Base-by-base conservation (phyloP, 2,888 invertebrate species). In the Microctonus brassicae region DNA sequence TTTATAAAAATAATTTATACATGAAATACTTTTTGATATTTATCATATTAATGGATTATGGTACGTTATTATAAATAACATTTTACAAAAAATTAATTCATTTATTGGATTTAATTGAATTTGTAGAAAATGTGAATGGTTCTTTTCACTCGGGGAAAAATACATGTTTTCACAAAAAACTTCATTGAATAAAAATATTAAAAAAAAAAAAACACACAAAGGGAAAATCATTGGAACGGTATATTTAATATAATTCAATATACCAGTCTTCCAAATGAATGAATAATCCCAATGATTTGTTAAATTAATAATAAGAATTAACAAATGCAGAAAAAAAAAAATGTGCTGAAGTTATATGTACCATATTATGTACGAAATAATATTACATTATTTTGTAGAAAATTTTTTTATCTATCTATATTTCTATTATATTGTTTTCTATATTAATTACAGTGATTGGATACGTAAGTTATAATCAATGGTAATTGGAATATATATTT, bases 181-280 rank as follows among this genome's bases (percentile, higher is more conserved):
- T 17, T 20, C 47, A n/a, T 20, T 20, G 17, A 47, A n/a, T 7
- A 3, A 17, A n/a, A 17, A 62, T n/a, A 42, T 60, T n/a, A n/a
- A n/a, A n/a, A n/a, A n/a, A n/a, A n/a, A 72, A 26, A n/a, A n/a
- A n/a, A n/a, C n/a, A n/a, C n/a, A n/a, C n/a, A n/a, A n/a, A n/a
- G n/a, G n/a, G 13, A 17, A 26, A 70, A 17, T 42, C n/a, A 67
- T 29, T 64, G 80, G 77, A 83, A 81, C 79, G 79, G 80, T 79
- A 75, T 79, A 79, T 84, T 84, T 84, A 80, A 81, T 79, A 34
- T 63, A 79, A 83, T 80, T 81, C 84, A 83, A 85, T 83, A 81
- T 77, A 61, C 77, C 76, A 78, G 80, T 78, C 79, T 81, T 78
- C 81, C 77, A 55, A 67, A 72, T 66, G 22, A 66, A 29, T n/a